Base-by-base conservation (phyloP, 1,140 invertebrate species). In the Apis florea region DNA sequence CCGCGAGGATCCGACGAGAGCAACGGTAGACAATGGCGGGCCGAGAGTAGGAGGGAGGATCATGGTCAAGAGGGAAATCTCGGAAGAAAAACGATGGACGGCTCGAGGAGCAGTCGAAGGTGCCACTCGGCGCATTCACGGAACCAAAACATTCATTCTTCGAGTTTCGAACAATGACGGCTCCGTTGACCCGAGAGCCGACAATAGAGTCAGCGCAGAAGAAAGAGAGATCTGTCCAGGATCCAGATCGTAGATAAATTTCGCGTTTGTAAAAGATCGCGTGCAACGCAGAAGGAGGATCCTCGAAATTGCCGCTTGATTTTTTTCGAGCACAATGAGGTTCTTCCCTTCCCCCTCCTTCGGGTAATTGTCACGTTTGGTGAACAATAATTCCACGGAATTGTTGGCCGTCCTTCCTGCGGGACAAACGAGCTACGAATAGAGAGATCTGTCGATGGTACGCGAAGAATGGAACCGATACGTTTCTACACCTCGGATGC, bases 191-290 rank as follows among this genome's bases (percentile, higher is more conserved):
- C 83, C 51, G 56, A 26, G 58, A 6, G 19, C 26, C 58, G 63
- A 88, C 85, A 88, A 88, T 88, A 58, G 84, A 75, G 79, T 82
- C 84, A 74, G 73, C 54, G 54, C 70, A 79, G 61, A 56, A 73
- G 68, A 79, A 56, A 84, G 79, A 79, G 40, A 51, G 69, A 71
- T 59, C 56, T n/a, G 54, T 77, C 75, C 71, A 47, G 61, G 72
- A 80, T 64, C 49, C 76, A 89, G 89, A 90, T 90, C 87, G 73
- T 17, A 89, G 89, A 90, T 90, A 89, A 89, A 89, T 89, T 90
- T 88, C 76, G 87, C 84, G 85, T 88, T 86, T 85, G 70, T 89
- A 68, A 85, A 56, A 83, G 83, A 87, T 85, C 82, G 58, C 78
- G 82, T 59, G 82, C 79, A 73, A 73, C 64, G 61, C 53, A 78